Base-by-base conservation (phyloP, 2,797 vertebrate genomes). In the Phyllotis vaccarum region DNA sequence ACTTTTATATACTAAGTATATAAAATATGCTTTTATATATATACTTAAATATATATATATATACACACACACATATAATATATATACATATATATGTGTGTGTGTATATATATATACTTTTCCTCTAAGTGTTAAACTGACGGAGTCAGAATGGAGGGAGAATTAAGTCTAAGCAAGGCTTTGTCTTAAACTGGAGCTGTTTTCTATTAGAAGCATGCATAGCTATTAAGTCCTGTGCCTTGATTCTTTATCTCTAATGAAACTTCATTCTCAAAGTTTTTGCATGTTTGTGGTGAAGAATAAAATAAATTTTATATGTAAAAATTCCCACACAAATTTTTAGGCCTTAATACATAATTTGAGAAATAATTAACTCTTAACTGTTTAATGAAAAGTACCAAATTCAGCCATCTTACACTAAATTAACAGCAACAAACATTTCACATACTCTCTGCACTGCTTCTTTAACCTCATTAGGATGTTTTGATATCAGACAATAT, bases 341-440 rank as follows among this genome's bases (percentile, higher is more conserved):
- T 52, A 74, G 27, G 7, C 19, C 5, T 83, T 46, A 80, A 74
- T 87, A 52, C 27, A 49, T 31, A 58, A 12, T 68, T 86, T 89
- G 40, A 13, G 95, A 85, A 80, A 60, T 87, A 87, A 90, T 93
- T 27, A 66, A 87, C 31, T 83, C 43, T 66, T 2, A 60, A 60
- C 58, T 37, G 34, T 78, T 90, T 95, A 90, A 54, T 60, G 27
- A 90, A 46, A 93, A 88, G n/a, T n/a, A 10, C 5, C 31, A 21
- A 93, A 95, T 88, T 43, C 9, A 86, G 82, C 5, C 75, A 31
- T 70, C 29, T 89, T 80, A 88, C 1, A 56, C 76, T 66, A 70
- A 90, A 86, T 76, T 27, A 76, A 91, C 76, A 62, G 56, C 17
- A 46, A 58, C 81, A 62, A 58, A 60, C 56, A 70, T 70, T 86